A percentile compares a stretch with the other conserved stretches of the same genome.
Conservation (phyloP, 2,113 vertebrate species). For the Oreochromis spilurus region DNA sequence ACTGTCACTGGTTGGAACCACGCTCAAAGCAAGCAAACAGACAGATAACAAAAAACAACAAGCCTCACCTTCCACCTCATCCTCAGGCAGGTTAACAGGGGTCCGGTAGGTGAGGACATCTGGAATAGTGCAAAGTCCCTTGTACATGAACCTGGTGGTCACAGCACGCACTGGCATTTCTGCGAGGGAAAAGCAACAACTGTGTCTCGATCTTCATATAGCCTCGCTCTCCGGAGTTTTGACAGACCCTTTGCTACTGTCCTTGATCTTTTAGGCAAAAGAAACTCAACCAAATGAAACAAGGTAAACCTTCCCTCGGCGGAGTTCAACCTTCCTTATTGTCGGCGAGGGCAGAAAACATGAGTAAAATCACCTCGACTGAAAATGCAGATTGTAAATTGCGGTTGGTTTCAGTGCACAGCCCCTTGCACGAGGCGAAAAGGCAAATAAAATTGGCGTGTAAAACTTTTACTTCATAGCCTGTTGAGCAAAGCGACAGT, state of each 20-base stretch:
- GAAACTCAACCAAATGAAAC: not conserved
- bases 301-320: not conserved
- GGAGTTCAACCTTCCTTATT: constrained; percentile 13
- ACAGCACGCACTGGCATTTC: constrained; percentile 97
- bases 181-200: constrained; percentile 73
- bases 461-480: constrained; percentile 34
- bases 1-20: not conserved
- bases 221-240: constrained; percentile 56
- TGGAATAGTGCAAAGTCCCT: constrained; percentile 94
- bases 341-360: not conserved
- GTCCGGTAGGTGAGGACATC: constrained; percentile 84
- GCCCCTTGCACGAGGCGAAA: not conserved
- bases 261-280: constrained; percentile 20
- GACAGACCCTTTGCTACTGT: constrained; percentile 45
- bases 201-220: constrained; percentile 74
- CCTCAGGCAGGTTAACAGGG: constrained; percentile 86
- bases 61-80: constrained; percentile 91
- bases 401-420: constrained; percentile 21
- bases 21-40: not conserved
- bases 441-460: not conserved
- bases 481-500: not conserved
- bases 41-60: not conserved
- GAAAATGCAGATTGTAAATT: not conserved
- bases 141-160: constrained; percentile 98
- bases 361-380: not conserved